These are phyloP conservation scores for Cephalopachus bancanus DNA, from an alignment of 2,797 vertebrate species.

Conservation along the genomic window DNA sequence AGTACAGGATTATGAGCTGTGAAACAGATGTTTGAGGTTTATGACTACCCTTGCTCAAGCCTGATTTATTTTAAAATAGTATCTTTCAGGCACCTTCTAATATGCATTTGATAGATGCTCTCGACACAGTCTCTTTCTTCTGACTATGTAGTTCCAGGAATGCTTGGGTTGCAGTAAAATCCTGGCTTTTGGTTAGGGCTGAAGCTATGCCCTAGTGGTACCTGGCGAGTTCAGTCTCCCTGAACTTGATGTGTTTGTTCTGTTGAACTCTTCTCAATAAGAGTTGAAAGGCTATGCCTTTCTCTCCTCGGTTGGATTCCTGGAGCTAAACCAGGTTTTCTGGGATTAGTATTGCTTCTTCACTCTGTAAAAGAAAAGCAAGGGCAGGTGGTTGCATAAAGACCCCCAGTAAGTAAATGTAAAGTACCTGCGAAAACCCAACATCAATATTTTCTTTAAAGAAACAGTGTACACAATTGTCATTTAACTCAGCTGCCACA, in stretches of 20 bases:
- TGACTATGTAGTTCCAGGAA: not conserved
- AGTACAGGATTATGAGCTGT: not conserved
- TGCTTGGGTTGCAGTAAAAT: slow-evolving; percentile 19
- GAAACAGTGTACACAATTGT: not conserved
- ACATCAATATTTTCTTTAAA: slow-evolving; percentile 68
- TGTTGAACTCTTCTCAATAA: slow-evolving; percentile 5
- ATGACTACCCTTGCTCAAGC: not conserved
- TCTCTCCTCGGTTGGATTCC: slow-evolving; percentile 52
- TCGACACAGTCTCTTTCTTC: not conserved
- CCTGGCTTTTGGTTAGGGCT: not conserved
- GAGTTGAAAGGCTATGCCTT: not conserved
- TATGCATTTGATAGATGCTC: not conserved
- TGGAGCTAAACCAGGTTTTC: slow-evolving; percentile 37
- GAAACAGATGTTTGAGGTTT: slow-evolving; percentile 28
- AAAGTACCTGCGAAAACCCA: slow-evolving; percentile 72
- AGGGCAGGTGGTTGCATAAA: slow-evolving; percentile 55
- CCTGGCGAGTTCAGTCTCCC: not conserved
- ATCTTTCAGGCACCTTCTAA: not conserved
- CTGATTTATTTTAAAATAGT: slow-evolving; percentile 36
- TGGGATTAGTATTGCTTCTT: slow-evolving; percentile 25
- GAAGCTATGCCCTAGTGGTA: not conserved
- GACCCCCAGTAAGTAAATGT: not conserved
- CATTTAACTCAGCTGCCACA: not conserved
- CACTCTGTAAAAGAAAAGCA: slow-evolving; percentile 34
- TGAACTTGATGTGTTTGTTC: not conserved